phyloP scores from a whole-genome alignment of 2,888 invertebrate genomes.

The Rhopalosiphum nymphaeae region DNA sequence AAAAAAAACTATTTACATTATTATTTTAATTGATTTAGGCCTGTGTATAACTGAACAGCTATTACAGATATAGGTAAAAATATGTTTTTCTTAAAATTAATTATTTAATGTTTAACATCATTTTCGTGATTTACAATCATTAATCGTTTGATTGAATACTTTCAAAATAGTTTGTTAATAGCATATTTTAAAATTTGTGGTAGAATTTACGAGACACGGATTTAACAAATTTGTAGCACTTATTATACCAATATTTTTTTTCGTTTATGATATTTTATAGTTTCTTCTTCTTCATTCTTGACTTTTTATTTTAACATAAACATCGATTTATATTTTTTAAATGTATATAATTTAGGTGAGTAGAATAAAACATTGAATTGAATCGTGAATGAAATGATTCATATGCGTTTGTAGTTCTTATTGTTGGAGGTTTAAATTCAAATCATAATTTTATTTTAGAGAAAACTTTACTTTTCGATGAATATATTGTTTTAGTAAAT shows the following conservation, averaged over 20 bases:
- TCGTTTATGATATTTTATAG: background rate
- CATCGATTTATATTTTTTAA: background rate
- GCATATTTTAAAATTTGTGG: background rate
- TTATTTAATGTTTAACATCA: background rate
- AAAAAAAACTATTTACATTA: background rate
- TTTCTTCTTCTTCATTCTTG: background rate
- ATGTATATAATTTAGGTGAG: background rate
- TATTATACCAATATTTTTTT: background rate
- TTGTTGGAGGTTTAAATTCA: background rate
- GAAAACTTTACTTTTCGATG: background rate
- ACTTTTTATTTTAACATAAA: background rate
- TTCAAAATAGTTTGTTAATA: background rate
- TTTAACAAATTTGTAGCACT: background rate
- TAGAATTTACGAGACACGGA: background rate
- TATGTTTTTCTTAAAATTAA: background rate
- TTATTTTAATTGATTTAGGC: background rate
- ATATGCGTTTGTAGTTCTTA: background rate
- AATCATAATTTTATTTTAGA: background rate
- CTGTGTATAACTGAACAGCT: background rate
- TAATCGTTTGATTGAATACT: background rate
- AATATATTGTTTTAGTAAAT: constrained; percentile 5
- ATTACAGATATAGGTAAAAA: background rate
- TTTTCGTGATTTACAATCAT: background rate
- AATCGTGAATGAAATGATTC: background rate
- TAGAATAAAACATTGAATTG: background rate